Conservation (phyloP, 2,888 invertebrate species). For the Caenorhabditis sp. region DNA sequence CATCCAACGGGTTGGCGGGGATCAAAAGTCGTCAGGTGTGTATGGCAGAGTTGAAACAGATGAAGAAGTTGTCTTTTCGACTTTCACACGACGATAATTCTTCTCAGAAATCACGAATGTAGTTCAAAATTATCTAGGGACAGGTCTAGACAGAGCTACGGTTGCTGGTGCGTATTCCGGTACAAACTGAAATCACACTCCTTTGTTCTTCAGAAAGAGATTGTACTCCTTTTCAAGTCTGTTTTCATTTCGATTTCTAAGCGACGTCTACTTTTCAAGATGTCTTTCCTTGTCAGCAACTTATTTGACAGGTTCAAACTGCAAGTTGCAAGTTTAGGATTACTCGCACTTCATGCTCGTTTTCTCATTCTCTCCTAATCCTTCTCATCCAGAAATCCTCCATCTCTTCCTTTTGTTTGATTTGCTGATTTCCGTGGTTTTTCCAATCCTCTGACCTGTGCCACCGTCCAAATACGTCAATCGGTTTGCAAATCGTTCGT, state of each 20-base stretch:
- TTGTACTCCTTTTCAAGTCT: neutral
- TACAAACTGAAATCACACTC: neutral
- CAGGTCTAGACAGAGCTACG: neutral
- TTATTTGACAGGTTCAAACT: constrained; percentile 26
- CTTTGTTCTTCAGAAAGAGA: neutral
- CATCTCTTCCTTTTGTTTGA: constrained; percentile 28
- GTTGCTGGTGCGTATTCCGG: neutral
- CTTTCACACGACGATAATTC: neutral
- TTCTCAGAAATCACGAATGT: neutral
- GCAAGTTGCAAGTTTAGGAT: constrained; percentile 1
- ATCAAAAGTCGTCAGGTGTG: constrained; percentile 60
- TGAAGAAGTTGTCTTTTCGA: constrained; percentile 1
- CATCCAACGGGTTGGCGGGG: constrained; percentile 25
- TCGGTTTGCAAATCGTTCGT: constrained; percentile 55
- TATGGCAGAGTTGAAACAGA: neutral
- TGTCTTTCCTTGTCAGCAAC: constrained; percentile 16
- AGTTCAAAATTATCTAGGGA: neutral
- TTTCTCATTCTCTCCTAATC: constrained; percentile 14
- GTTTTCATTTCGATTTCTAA: neutral
- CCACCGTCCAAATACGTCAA: constrained; percentile 55
- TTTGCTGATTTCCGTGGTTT: constrained; percentile 37
- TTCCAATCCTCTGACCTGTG: constrained; percentile 46
- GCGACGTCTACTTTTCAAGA: constrained; percentile 19
- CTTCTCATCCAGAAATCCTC: neutral
- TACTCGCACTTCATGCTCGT: neutral